Base-by-base conservation (phyloP, 2,113 vertebrate species). In the Egretta garzetta region DNA sequence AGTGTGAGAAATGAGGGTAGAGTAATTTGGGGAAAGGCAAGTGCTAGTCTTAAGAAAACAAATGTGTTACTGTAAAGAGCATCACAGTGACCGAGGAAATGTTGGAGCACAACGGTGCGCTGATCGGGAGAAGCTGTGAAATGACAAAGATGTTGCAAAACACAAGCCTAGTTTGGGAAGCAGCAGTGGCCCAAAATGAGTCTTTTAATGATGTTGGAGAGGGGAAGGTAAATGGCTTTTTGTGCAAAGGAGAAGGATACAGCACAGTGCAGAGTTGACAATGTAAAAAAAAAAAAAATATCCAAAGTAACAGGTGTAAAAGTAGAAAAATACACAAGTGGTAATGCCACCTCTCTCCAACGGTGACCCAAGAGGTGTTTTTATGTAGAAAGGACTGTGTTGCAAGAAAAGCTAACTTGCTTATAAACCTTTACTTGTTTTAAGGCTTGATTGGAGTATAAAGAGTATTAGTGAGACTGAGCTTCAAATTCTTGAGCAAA, bases 401-500 rank as follows among this genome's bases (percentile, higher is more conserved):
- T 21, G 14, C 6, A 62, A 39, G 60, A 50, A 75, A 64, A 95
- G 4, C 47, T 45, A 14, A 21, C 33, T 84, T 58, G 33, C 11
- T 80, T 67, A 10, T n/a, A 75, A 87, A 56, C 32, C 35, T 55
- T 75, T 83, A 74, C 53, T 43, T 95, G 17, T 63, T 95, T 81
- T n/a, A 84, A 82, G 76, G 21, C 39, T 92, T 96, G 80, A 35
- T 53, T 90, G 56, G 84, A 87, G 55, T 55, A 66, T 80, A 58
- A 75, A 37, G 18, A 55, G 8, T 66, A 6, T 19, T 41, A 56
- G 37, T 53, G 59, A 52, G 79, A 64, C 4, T 15, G 14, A 92
- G 39, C 16, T 96, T 62, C 58, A 74, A 90, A 92, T 94, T 90
- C 62, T 84, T 94, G 88, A 86, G 73, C 68, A 83, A 88, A 87